phyloP scores from a whole-genome alignment of 1,140 invertebrate genomes.

The Neodiprion fabricii region DNA sequence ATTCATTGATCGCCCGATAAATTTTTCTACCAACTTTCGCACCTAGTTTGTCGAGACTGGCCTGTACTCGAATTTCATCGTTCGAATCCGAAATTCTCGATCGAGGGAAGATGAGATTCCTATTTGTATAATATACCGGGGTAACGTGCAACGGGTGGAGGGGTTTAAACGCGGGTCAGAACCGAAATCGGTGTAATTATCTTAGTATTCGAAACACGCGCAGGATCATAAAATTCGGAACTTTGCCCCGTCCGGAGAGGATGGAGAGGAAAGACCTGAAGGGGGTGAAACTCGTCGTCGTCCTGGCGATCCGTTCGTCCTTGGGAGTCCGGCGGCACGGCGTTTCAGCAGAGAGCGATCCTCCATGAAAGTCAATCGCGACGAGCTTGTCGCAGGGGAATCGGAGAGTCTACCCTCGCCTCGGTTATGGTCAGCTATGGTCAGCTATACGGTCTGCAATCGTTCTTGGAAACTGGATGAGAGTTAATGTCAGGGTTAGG shows the following conservation, averaged over 20 bases:
- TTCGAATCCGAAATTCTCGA: too few relatives aligned
- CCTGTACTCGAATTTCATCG: too few relatives aligned
- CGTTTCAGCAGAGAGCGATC: background rate
- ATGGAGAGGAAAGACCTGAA: background rate
- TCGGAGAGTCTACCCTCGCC: background rate
- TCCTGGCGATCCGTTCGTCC: background rate
- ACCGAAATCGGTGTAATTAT: background rate
- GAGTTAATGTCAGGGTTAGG: background rate
- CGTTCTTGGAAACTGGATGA: constrained; percentile 3
- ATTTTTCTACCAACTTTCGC: too few relatives aligned
- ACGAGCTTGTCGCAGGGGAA: background rate
- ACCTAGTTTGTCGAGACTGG: too few relatives aligned
- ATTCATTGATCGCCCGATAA: too few relatives aligned
- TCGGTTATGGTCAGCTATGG: background rate
- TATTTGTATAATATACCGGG: too few relatives aligned
- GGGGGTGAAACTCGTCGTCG: background rate
- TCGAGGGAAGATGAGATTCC: too few relatives aligned
- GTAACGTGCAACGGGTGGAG: too few relatives aligned
- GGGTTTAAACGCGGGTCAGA: background rate
- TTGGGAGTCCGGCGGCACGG: background rate
- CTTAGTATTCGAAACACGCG: background rate
- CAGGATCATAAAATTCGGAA: constrained; percentile 5
- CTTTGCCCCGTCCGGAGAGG: background rate
- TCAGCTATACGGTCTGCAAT: background rate
- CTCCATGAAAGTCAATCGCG: constrained; percentile 1